Base-by-base conservation (phyloP, 2,797 vertebrate genomes). In the Halcyon chelicuti region DNA sequence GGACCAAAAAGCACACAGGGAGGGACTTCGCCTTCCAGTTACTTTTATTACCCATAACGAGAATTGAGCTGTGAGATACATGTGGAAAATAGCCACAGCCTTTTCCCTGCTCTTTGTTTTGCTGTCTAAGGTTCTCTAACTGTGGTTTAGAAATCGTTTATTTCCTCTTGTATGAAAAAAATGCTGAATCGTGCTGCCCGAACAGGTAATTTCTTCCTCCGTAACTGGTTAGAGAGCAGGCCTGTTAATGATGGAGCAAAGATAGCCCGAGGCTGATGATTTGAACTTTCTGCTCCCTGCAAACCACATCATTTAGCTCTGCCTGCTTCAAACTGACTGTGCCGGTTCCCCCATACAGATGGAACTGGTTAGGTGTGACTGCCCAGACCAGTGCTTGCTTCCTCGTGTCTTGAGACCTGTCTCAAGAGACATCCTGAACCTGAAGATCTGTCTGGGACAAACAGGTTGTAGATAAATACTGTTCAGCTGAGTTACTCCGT, bases 1-100 rank as follows among this genome's bases (percentile, higher is more conserved):
- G 81, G 51, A 89, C 13, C 55, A 67, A 63, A 72, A 42, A 37
- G 14, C 2, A 0, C 0, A 0, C 16, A 67, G 37, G 52, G 60
- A 51, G 15, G 25, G 12, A 26, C 31, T 75, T 46, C 63, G 14
- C 67, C 33, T 57, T 61, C 21, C 35, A 1, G 28, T 47, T 47
- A 7, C 29, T 88, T 91, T 66, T 62, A 66, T 72, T 75, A 25
- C 35, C 35, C 83, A 72, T 33, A 49, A 15, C 2, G 14, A 17
- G 9, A 83, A 74, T 66, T n/a, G 52, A 63, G 31, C 16, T 39
- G 31, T 5, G n/a, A 76, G 16, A 42, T 52, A 8, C 0, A 18
- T 14, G 31, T 28, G 13, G 23, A 71, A 88, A 88, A 12, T 9
- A 28, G 18, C 51, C 35, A 31, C 35, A 73, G 44, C 21, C 21